A percentile compares a stretch with the other conserved stretches of the same genome.
phyloP scores from a whole-genome alignment of 2,888 invertebrate genomes.

The Drosophila longiperda region DNA sequence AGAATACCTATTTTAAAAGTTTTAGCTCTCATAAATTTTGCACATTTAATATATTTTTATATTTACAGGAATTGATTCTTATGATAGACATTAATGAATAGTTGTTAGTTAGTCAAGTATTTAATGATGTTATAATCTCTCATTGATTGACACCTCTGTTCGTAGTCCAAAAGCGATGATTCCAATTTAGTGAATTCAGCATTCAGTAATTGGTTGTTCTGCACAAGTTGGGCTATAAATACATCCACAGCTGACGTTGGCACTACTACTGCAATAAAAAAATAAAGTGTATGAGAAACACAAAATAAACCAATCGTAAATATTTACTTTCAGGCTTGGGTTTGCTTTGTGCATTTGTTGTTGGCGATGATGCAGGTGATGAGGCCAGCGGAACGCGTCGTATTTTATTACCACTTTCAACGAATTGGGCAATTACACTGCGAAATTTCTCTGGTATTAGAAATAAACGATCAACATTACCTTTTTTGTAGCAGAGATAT shows the following conservation, averaged over 20 bases:
- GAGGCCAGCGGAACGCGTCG: slow-evolving; percentile 24
- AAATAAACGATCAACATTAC: slow-evolving; percentile 78
- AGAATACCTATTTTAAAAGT: background rate
- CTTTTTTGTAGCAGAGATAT: slow-evolving; percentile 80
- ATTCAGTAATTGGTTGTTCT: slow-evolving; percentile 66
- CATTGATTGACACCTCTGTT: slow-evolving; percentile 67
- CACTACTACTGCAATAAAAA: slow-evolving; percentile 1
- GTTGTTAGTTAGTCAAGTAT: slow-evolving; percentile 32
- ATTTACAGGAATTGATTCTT: background rate
- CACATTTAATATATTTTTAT: slow-evolving; percentile 1
- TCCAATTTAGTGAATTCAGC: slow-evolving; percentile 68
- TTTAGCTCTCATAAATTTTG: background rate
- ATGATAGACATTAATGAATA: background rate
- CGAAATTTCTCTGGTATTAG: slow-evolving; percentile 80
- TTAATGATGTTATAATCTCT: slow-evolving; percentile 60
- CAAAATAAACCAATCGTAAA: background rate
- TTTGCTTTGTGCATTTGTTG: slow-evolving; percentile 18
- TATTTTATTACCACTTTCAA: slow-evolving; percentile 72
- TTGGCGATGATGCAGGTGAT: slow-evolving; percentile 14
- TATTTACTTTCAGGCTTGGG: slow-evolving; percentile 30
- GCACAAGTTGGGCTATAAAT: slow-evolving; percentile 66
- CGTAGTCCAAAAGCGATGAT: slow-evolving; percentile 68
- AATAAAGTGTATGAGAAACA: background rate
- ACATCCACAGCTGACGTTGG: slow-evolving; percentile 45
- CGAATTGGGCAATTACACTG: slow-evolving; percentile 77